Evolutionary conservation across 2,113 vertebrate genomes (phyloP).

Genomic region (Passer montanus): DNA sequence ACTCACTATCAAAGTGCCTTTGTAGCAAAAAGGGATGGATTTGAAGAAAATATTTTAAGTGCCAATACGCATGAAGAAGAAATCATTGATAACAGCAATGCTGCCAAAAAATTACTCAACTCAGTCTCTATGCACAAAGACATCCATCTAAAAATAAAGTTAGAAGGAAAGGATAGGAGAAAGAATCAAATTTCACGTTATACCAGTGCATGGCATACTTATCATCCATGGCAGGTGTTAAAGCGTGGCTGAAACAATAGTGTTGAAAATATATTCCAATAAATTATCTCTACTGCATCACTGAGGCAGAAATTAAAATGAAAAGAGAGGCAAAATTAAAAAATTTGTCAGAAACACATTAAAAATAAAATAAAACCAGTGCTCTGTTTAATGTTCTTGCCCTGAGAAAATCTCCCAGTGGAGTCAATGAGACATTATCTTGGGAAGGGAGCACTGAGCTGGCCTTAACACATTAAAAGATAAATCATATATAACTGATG

Average conservation of each 20-base stretch:
- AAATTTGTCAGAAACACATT: not conserved
- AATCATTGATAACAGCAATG: not conserved
- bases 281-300: not conserved
- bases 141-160: not conserved
- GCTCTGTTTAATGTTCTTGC: conserved; percentile 18
- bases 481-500: conserved; percentile 52
- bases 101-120: not conserved
- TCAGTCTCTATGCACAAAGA: not conserved
- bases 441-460: conserved; percentile 7
- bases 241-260: not conserved
- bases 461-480: conserved; percentile 46
- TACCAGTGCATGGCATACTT: not conserved
- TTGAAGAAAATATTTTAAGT: not conserved
- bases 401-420: not conserved
- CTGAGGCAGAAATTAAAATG: not conserved
- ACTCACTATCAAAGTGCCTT: not conserved
- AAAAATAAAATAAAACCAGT: not conserved
- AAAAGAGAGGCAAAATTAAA: not conserved
- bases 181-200: not conserved
- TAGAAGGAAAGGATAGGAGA: not conserved
- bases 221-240: conserved; percentile 3
- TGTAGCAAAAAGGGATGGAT: not conserved
- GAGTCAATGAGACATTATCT: conserved; percentile 55
- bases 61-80: not conserved
- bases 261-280: not conserved